Evolutionary conservation across 2,888 invertebrate species (phyloP).

Genomic region (Xanthia icteritia): DNA sequence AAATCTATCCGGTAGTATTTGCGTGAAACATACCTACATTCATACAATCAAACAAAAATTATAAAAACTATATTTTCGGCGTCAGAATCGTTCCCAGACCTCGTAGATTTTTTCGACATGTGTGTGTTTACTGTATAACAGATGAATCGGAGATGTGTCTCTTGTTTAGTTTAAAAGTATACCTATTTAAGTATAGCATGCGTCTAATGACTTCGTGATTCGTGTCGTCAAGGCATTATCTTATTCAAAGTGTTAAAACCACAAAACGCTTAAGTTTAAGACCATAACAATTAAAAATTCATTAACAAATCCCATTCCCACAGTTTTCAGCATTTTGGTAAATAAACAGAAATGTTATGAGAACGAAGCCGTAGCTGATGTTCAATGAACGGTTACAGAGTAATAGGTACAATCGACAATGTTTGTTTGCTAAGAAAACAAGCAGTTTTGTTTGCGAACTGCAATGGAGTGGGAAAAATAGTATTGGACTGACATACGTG

Average conservation of each 20-base stretch:
- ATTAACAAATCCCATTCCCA: slow-evolving; percentile 53
- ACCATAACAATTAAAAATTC: slow-evolving; percentile 1
- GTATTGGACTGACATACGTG: slow-evolving; percentile 16
- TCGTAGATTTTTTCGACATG: no score
- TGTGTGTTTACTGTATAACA: neutral
- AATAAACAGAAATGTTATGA: slow-evolving; percentile 72
- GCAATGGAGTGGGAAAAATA: slow-evolving; percentile 54
- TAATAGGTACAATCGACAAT: slow-evolving; percentile 63
- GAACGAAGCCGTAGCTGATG: slow-evolving; percentile 61
- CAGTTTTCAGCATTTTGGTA: slow-evolving; percentile 46
- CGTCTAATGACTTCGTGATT: slow-evolving; percentile 1
- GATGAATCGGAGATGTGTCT: neutral
- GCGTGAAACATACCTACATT: no score
- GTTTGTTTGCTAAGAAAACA: slow-evolving; percentile 65
- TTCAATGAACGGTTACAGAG: slow-evolving; percentile 61
- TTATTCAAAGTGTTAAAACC: slow-evolving; percentile 11
- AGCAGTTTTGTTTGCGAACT: slow-evolving; percentile 64
- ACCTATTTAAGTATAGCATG: neutral
- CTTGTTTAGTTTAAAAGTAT: neutral
- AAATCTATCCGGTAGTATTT: no score
- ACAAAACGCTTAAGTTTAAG: slow-evolving; percentile 20
- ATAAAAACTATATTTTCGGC: no score
- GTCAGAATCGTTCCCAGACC: no score
- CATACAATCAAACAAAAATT: no score
- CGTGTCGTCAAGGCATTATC: neutral